Base-by-base conservation (phyloP, 2,113 vertebrate genomes). In the Aphyosemion australe region DNA sequence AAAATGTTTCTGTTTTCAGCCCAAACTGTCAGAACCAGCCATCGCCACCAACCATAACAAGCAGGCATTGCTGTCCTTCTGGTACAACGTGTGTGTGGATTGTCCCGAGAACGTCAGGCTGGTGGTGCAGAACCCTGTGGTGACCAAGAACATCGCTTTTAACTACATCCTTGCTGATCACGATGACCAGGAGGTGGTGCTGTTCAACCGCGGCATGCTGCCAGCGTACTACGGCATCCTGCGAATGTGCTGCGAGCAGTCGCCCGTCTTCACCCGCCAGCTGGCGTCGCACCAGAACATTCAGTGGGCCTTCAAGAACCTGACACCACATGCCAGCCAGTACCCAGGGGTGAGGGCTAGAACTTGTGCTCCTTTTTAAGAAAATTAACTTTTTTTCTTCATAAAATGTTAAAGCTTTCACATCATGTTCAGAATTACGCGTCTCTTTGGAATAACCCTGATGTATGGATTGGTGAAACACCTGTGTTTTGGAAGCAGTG, bases 21-120 rank as follows among this genome's bases (percentile, higher is more conserved):
- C 97, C 51, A 99, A 99, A 65, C 93, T 99, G 74, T 99, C 97
- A 2, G 97, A 99, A 85, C 97, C 97, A 0, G 97, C 97, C 75
- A 99, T 99, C 69, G 96, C 97, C 90, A 99, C 97, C 82, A 99
- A 99, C 93, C 97, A 99, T 94, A 99, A 99, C 90, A 99, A 99
- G 85, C 97, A 99, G 92, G 96, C 96, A 54, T 93, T 99, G 86
- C 94, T 99, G 72, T 98, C 96, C 50, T 99, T 99, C 92, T 99
- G 97, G 97, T 98, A 99, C 84, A 99, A 98, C 19, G 96, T 98
- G 72, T 99, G 97, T 18, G 95, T 97, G 57, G 97, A 99, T 78
- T 99, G 97, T 72, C 94, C 95, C 0, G 97, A 99, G 93, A 99
- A 99, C 59, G 96, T 99, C 11, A 94, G 97, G 60, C 95, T 99